These are phyloP conservation scores for Trissolcus brochymenae DNA, from an alignment of 2,888 invertebrate species.

Conservation along the genomic window DNA sequence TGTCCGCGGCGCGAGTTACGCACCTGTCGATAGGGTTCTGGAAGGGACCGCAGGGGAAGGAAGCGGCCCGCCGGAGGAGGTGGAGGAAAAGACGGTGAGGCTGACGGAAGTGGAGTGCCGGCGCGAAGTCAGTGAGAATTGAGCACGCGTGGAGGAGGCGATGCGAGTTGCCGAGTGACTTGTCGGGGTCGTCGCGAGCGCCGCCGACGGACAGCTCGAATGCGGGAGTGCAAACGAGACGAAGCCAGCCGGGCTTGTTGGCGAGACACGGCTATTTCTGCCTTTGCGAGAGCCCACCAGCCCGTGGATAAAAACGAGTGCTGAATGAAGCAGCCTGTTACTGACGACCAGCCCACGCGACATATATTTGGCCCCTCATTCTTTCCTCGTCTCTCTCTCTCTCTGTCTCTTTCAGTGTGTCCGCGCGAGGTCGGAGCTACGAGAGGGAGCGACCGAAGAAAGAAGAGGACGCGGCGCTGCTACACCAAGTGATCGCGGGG, in stretches of 20 bases:
- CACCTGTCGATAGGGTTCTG: conserved; percentile 62
- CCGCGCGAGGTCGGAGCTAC: conserved; percentile 44
- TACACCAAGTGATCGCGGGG: conserved; percentile 26
- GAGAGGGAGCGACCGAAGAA: conserved; percentile 55
- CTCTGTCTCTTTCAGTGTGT: conserved; percentile 35
- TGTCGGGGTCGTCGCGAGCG: conserved; percentile 53
- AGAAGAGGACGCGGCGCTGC: conserved; percentile 52
- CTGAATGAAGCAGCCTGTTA: conserved; percentile 76
- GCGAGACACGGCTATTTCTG: conserved; percentile 65
- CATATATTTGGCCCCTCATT: conserved; percentile 63
- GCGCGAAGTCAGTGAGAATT: conserved; percentile 55
- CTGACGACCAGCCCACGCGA: conserved; percentile 74
- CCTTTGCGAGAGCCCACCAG: conserved; percentile 65
- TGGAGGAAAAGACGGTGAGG: conserved; percentile 54
- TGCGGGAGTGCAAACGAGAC: conserved; percentile 68
- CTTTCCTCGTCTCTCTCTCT: conserved; percentile 60
- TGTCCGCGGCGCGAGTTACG: conserved; percentile 52
- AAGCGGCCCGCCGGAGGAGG: conserved; percentile 54
- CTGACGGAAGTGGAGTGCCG: conserved; percentile 60
- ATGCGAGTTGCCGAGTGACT: conserved; percentile 51
- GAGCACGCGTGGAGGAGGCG: conserved; percentile 54
- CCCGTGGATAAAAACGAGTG: conserved; percentile 71
- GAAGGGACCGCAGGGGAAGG: conserved; percentile 50
- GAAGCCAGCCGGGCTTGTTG: conserved; percentile 59
- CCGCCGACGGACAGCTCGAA: conserved; percentile 51